phyloP scores from a whole-genome alignment of 1,140 invertebrate genomes.

The Drosophila ironensis region DNA sequence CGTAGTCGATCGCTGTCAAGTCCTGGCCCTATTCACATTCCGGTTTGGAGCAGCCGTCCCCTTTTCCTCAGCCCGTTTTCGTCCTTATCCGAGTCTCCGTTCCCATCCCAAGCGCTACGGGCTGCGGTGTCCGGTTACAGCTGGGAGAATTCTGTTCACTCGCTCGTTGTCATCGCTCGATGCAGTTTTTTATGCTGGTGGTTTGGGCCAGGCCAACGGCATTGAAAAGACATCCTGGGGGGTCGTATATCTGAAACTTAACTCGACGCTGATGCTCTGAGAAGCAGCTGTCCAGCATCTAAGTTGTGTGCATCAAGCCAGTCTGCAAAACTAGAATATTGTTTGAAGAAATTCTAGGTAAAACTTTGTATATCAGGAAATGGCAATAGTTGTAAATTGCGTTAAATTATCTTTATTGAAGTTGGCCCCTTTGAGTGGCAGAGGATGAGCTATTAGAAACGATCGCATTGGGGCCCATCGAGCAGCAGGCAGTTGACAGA shows the following conservation, averaged over 20 bases:
- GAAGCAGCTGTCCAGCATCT: constrained; percentile 14
- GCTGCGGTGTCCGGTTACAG: constrained; percentile 57
- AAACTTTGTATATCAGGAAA: too few relatives aligned
- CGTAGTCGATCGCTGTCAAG: too few relatives aligned
- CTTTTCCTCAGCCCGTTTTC: not conserved
- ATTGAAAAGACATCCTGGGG: constrained; percentile 20
- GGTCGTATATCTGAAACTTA: constrained; percentile 17
- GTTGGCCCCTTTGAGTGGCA: too few relatives aligned
- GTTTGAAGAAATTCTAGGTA: too few relatives aligned
- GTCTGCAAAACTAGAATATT: too few relatives aligned
- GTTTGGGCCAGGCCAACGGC: not conserved
- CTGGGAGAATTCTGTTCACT: constrained; percentile 19
- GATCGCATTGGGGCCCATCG: constrained; percentile 5
- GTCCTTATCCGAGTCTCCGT: not conserved
- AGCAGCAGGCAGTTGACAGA: constrained; percentile 25
- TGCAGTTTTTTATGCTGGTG: constrained; percentile 38
- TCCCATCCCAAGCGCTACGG: constrained; percentile 35
- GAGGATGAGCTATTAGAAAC: not conserved
- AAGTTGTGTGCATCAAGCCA: not conserved
- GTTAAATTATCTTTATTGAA: too few relatives aligned
- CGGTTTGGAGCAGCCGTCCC: constrained; percentile 34
- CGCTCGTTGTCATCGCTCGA: constrained; percentile 12
- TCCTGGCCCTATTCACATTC: constrained; percentile 34
- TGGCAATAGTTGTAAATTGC: too few relatives aligned
- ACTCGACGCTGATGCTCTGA: not conserved